phyloP scores from a whole-genome alignment of 2,113 vertebrate genomes.

The Vanacampus margaritifer region DNA sequence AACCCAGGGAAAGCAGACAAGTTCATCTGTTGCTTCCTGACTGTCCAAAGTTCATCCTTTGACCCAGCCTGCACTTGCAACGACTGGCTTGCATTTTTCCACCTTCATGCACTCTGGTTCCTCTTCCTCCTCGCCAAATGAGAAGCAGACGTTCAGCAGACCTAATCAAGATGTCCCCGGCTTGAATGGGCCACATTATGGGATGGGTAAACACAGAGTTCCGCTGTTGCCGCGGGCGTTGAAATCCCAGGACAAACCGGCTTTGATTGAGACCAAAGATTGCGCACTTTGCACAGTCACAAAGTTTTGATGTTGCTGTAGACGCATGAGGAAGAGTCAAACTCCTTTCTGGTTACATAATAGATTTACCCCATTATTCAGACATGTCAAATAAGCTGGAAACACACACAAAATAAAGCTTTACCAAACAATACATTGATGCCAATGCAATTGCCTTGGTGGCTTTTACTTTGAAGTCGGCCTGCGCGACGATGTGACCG shows the following conservation, averaged over 20 bases:
- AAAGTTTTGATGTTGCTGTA: constrained; percentile 6
- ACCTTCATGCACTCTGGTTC: constrained; percentile 8
- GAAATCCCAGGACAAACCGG: constrained; percentile 45
- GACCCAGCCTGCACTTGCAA: neutral
- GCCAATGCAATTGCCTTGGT: no score
- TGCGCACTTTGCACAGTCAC: constrained; percentile 20
- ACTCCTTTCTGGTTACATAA: neutral
- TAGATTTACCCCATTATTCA: no score
- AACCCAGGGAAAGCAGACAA: constrained; percentile 11
- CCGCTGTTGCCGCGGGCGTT: constrained; percentile 59
- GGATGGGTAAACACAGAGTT: constrained; percentile 71
- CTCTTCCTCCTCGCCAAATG: constrained; percentile 52
- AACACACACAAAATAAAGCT: no score
- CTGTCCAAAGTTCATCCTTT: neutral
- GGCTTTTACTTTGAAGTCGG: no score
- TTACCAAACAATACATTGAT: no score
- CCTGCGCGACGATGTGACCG: no score
- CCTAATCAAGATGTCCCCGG: constrained; percentile 69
- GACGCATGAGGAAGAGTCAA: neutral
- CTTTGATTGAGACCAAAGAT: constrained; percentile 54
- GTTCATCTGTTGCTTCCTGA: neutral
- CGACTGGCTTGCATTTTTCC: neutral
- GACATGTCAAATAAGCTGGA: no score
- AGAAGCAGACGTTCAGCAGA: constrained; percentile 62
- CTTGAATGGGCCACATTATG: constrained; percentile 67